Evolutionary conservation across 2,113 vertebrate genomes (phyloP), one percentile per base, ranked within the genome.

Genomic region (Phoxinus phoxinus): DNA sequence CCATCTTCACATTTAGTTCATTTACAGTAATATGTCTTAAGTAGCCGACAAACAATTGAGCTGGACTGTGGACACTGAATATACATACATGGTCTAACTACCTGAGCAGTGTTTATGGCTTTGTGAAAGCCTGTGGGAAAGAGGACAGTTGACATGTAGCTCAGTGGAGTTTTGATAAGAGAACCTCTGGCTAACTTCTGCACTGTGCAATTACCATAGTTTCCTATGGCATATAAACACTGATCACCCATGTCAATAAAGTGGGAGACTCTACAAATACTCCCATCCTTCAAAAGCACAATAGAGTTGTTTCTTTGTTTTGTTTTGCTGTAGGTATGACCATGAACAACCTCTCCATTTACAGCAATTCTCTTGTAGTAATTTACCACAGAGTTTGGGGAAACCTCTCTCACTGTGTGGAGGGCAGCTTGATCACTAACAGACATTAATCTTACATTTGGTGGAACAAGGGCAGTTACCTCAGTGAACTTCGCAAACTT

Each of bases 281-380:
- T 81, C 30, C 51, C 69, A 86, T 86, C 67, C 56, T 81, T 82
- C 67, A 81, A 82, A 35, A 86, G 35, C 56, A 82, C 78, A 86
- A 82, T 41, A 56, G 65, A 86, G 69, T 81, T 86, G 78, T 74
- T 86, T 61, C 41, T 86, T 86, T 81, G 56, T 35, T 82, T 86
- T 81, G 77, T 86, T 65, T 82, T 86, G 51, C 27, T 86, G 79
- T 86, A 86, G 6, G 78, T 86, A 59, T 81, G 69, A 51, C 85
- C 69, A 35, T 85, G 84, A 85, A 85, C 41, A 30, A 81, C 48
- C 44, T 85, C 76, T 85, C 84, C 65, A 85, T 81, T 85, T 59
- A 85, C 65, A 80, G 41, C 59, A 51, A 85, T 85, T 80, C 76
- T 85, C 15, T 79, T 85, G 65, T 85, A 79, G 72, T 85, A 79